These are phyloP conservation scores for Pterocles gutturalis DNA, from an alignment of 2,113 vertebrate genomes.

Conservation along the genomic window DNA sequence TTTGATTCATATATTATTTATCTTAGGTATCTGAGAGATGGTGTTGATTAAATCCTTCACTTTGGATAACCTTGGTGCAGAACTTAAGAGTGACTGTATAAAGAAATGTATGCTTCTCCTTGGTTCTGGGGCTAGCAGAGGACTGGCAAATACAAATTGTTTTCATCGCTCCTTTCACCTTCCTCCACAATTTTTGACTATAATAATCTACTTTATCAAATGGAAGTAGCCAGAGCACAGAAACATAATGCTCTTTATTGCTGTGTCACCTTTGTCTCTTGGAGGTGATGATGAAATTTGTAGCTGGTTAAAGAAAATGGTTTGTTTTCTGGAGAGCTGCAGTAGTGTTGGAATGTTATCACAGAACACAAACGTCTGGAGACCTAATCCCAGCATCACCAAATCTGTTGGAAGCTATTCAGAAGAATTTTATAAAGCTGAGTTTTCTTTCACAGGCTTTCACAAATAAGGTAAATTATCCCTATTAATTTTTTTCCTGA, in stretches of 20 bases:
- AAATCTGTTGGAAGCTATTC: background rate
- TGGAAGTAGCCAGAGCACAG: background rate
- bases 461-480: background rate
- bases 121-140: background rate
- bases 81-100: background rate
- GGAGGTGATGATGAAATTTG: background rate
- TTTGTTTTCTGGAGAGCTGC: background rate
- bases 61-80: background rate
- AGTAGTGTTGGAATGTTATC: background rate
- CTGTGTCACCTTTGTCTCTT: background rate
- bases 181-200: background rate
- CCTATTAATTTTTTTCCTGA: background rate
- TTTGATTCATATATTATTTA: background rate
- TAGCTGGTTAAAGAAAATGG: background rate
- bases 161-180: background rate
- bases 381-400: background rate
- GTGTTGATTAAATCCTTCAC: background rate
- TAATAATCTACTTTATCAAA: background rate
- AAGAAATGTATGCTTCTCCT: background rate
- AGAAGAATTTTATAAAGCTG: background rate
- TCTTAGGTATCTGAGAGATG: background rate
- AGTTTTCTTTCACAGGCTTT: background rate
- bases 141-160: background rate
- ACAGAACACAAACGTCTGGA: background rate
- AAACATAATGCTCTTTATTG: background rate